These are phyloP conservation scores for Neelides sp. DNA, from an alignment of 1,140 invertebrate genomes.

Conservation along the genomic window DNA sequence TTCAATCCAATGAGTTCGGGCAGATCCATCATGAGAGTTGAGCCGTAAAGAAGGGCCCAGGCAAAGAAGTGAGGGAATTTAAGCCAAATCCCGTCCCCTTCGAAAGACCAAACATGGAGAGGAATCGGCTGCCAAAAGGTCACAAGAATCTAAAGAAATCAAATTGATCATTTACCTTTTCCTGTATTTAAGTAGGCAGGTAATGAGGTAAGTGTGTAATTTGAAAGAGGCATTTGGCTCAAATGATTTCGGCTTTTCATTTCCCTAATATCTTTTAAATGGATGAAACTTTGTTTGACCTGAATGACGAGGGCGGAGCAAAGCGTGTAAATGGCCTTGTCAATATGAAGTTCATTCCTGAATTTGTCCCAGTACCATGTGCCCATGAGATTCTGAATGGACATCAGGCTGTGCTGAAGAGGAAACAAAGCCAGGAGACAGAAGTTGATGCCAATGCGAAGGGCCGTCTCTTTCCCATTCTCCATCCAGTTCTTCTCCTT, in stretches of 20 bases:
- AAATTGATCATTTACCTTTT: slow-evolving; percentile 1
- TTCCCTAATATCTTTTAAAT: background rate
- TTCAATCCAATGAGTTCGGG: slow-evolving; percentile 25
- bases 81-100: background rate
- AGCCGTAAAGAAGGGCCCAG: slow-evolving; percentile 23
- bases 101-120: slow-evolving; percentile 8
- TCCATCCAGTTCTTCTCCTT: too few species aligned
- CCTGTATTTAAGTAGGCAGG: background rate
- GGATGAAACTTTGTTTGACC: background rate
- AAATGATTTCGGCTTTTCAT: too few species aligned
- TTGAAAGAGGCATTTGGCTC: too few species aligned
- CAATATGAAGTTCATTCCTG: slow-evolving; percentile 17
- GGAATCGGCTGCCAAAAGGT: slow-evolving; percentile 16
- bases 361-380: slow-evolving; percentile 11
- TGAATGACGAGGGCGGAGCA: background rate
- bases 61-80: slow-evolving; percentile 13
- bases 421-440: slow-evolving; percentile 14
- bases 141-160: slow-evolving; percentile 11
- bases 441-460: too few species aligned
- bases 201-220: too few species aligned
- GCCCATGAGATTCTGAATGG: background rate
- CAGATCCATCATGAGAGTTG: slow-evolving; percentile 24
- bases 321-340: slow-evolving; percentile 20
- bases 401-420: slow-evolving; percentile 18
- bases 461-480: too few species aligned